Conservation (phyloP, 1,140 invertebrate species). For the Ephestia elutella region DNA sequence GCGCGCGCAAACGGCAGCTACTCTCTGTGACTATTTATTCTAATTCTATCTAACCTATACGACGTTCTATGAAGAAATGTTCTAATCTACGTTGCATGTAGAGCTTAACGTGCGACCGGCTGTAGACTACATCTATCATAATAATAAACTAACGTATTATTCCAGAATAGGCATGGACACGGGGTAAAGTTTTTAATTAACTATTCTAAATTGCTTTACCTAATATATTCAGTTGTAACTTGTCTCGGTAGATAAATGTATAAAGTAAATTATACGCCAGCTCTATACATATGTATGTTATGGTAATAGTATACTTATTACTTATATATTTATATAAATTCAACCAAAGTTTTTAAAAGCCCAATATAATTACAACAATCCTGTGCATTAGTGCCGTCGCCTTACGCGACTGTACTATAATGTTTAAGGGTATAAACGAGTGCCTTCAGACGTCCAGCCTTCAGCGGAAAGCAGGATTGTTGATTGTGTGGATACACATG, state of each 20-base stretch:
- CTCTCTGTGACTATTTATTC: too few species aligned
- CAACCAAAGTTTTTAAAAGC: slow-evolving; percentile 42
- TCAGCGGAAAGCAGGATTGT: slow-evolving; percentile 63
- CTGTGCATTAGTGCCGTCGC: slow-evolving; percentile 24
- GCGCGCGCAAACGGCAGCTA: slow-evolving; percentile 3
- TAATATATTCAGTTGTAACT: slow-evolving; percentile 12
- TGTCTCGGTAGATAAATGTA: slow-evolving; percentile 17
- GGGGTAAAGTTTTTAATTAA: slow-evolving; percentile 6
- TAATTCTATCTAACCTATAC: slow-evolving; percentile 9
- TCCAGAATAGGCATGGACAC: slow-evolving; percentile 8
- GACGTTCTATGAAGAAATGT: slow-evolving; percentile 12
- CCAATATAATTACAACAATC: slow-evolving; percentile 43
- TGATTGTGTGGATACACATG: slow-evolving; percentile 50
- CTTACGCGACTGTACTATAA: slow-evolving; percentile 28
- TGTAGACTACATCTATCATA: slow-evolving; percentile 7
- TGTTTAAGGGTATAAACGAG: slow-evolving; percentile 68
- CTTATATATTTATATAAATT: slow-evolving; percentile 28
- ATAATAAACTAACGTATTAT: slow-evolving; percentile 9
- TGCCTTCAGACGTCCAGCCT: slow-evolving; percentile 72
- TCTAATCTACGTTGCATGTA: not conserved
- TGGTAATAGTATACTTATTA: slow-evolving; percentile 24
- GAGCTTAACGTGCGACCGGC: not conserved
- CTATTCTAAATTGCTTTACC: slow-evolving; percentile 15
- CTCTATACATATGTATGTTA: slow-evolving; percentile 15
- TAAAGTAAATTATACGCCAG: slow-evolving; percentile 48